Evolutionary conservation across 2,113 vertebrate species (phyloP).

Genomic region (Cyanoramphus novaezelandiae): DNA sequence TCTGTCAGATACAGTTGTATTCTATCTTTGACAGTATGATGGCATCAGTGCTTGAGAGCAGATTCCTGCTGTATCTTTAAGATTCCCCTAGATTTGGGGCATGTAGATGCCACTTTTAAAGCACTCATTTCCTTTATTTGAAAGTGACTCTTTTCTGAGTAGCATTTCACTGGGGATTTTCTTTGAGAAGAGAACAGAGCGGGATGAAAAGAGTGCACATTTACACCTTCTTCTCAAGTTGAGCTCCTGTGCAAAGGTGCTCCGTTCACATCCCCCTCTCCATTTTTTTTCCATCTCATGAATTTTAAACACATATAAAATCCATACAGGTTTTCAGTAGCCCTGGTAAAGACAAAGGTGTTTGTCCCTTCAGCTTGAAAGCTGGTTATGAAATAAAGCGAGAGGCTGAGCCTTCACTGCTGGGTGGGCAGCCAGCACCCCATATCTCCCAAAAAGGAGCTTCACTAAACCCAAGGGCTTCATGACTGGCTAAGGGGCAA

Average conservation of each 20-base stretch:
- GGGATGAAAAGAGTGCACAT: slow-evolving; percentile 39
- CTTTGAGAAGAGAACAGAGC: slow-evolving; percentile 29
- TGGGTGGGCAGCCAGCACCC: neutral
- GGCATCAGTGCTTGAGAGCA: neutral
- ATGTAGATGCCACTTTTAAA: slow-evolving; percentile 20
- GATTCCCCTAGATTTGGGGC: slow-evolving; percentile 40
- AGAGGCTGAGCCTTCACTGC: neutral
- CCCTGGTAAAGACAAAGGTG: neutral
- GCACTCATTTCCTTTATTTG: neutral
- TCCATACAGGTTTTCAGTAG: neutral
- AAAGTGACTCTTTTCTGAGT: slow-evolving; percentile 44
- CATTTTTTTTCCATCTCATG: neutral
- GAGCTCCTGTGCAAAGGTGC: neutral
- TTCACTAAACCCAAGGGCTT: neutral
- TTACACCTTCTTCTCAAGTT: slow-evolving; percentile 46
- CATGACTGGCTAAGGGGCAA: neutral
- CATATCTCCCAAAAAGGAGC: neutral
- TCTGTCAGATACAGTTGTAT: neutral
- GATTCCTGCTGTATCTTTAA: neutral
- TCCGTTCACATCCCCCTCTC: neutral
- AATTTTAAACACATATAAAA: neutral
- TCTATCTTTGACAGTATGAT: neutral
- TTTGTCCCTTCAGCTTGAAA: neutral
- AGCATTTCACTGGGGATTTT: slow-evolving; percentile 49
- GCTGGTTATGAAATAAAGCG: fast-evolving